Base-by-base conservation (phyloP, 1,140 invertebrate species). In the Paramacrobiotus metropolitanus region DNA sequence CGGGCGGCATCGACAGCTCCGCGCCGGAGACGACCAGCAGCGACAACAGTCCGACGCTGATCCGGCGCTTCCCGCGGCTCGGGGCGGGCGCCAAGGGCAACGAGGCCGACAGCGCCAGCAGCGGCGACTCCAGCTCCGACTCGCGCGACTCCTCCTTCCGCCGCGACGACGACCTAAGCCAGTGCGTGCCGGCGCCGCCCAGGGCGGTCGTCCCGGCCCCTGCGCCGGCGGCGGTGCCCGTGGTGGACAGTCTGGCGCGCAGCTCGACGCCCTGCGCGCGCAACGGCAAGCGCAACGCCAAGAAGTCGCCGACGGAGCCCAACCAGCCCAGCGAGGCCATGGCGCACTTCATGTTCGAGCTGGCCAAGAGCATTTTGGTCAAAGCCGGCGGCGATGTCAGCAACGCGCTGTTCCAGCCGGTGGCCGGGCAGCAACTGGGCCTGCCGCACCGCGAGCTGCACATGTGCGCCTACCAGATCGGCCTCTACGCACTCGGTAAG, bases 271-370 rank as follows among this genome's bases (percentile, higher is more conserved):
- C 68, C 71, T 63, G 74, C 70, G 70, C 72, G 59, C 21, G 60
- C 59, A 65, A 29, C 4, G 4, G 4, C 34, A 9, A 9, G n/a
- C n/a, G n/a, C n/a, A n/a, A n/a, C n/a, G n/a, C n/a, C n/a, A n/a
- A 21, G 31, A 21, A 24, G 60, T 4, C 29, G 75, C 91, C 91
- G 2, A 90, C 86, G 20, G 84, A 94, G 64, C 92, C 92, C 1
- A 97, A 96, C 74, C 92, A 97, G 71, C 92, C 93, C 0, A 93
- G 87, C 34, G 92, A 96, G 75, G 91, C 92, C 0, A 85, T 86
- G 1, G 90, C 91, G 1, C 91, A 96, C 73, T 95, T 95, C 68
- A 95, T 95, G 90, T 94, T 92, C 74, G 93, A 96, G 74, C 73
- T 96, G 67, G 90, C 91, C 0, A 96, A 96, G 72, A 93, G 83